Evolutionary conservation across 2,888 invertebrate genomes (phyloP), one percentile per base, ranked within the genome.

Genomic region (Cryptocheilus praepositus): DNA sequence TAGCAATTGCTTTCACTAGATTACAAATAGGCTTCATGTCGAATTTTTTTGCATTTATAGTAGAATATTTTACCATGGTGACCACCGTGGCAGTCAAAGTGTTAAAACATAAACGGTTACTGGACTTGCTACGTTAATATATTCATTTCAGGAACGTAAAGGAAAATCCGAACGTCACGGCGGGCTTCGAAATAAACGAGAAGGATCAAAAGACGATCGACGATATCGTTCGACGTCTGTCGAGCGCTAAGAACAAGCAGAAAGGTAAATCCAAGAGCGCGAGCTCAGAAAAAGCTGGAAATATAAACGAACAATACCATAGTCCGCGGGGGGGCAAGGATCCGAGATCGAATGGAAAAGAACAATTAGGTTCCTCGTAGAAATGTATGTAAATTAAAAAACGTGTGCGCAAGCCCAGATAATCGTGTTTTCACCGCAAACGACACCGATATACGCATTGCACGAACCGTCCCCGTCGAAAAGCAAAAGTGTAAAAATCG

Each of bases 171-270:
- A 67, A 28, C 25, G 18, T 5, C 7, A 54, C 22, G 57, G 21
- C 13, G 8, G 13, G 16, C 25, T 49, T 15, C 1, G 68, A 63
- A 5, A 71, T 81, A 19, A 80, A 66, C 45, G 81, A 83, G 11
- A 80, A 72, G 25, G 83, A 83, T 55, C 72, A 64, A 16, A 76
- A 55, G 53, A 70, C 51, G 58, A 76, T 83, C 49, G 82, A 84
- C 4, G 80, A 77, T 3, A 66, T 75, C 25, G 51, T 67, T 16
- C 70, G 65, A 19, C 76, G 77, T 55, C 44, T 68, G 21, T 66
- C 67, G 1, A 74, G 19, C 16, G 58, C 67, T 0, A 82, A 74
- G 49, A 52, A 52, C 4, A 80, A 81, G 54, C 75, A 64, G 18
- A 81, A 74, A 51, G 53, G 64, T 2, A 82, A 75, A 46, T 21